Percentiles rank a stretch among this genome's conserved stretches.
phyloP scores from a whole-genome alignment of 2,113 vertebrate genomes.

The Pterophyllum scalare region DNA sequence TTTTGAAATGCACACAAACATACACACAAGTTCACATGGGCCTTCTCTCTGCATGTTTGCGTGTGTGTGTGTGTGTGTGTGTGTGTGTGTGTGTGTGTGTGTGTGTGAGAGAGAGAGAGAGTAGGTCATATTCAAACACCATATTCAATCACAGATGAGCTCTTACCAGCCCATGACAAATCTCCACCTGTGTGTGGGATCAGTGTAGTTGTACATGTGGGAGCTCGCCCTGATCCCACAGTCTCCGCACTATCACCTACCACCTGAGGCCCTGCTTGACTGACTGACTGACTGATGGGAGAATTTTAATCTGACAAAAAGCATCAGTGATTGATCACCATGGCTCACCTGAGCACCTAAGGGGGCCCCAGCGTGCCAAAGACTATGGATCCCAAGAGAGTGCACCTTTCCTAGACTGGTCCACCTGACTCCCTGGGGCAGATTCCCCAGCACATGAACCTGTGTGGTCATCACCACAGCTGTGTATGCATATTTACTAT shows the following conservation, averaged over 20 bases:
- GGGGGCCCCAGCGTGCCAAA: conserved; percentile 58
- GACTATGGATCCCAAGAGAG: conserved; percentile 34
- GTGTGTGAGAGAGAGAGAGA: too few species aligned
- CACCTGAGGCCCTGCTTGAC: conserved; percentile 68
- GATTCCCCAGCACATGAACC: conserved; percentile 55
- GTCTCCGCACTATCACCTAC: conserved; percentile 69
- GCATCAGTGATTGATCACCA: conserved; percentile 72
- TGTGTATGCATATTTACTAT: conserved; percentile 19
- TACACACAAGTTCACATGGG: conserved; percentile 3
- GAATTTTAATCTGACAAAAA: conserved; percentile 75
- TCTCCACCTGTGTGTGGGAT: conserved; percentile 79
- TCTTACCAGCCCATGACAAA: conserved; percentile 76
- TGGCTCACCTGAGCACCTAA: conserved; percentile 75
- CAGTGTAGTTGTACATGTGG: conserved; percentile 76
- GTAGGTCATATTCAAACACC: conserved; percentile 57
- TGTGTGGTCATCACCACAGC: conserved; percentile 62
- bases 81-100: too few species aligned
- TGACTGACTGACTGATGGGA: conserved; percentile 68
- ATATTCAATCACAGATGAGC: conserved; percentile 73
- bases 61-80: too few species aligned
- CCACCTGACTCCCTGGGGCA: conserved; percentile 75
- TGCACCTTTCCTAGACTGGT: conserved; percentile 58
- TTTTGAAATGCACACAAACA: conserved; percentile 23
- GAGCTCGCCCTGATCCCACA: conserved; percentile 74
- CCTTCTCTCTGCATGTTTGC: neutral